phyloP scores from a whole-genome alignment of 2,888 invertebrate species.

The Diogma glabrata region DNA sequence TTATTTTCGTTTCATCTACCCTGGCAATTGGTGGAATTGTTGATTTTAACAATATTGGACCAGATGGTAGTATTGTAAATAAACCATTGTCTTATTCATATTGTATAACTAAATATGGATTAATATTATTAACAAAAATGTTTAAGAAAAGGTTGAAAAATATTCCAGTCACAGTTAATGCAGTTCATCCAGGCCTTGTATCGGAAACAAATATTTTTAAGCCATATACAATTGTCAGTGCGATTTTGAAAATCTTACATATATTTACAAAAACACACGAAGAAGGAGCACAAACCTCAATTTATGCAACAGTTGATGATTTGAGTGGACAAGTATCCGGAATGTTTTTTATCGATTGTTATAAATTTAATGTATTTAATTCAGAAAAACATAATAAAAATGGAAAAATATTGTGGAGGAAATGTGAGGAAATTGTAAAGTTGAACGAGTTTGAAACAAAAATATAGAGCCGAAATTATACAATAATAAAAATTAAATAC shows the following conservation, averaged over 20 bases:
- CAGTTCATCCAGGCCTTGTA: background rate
- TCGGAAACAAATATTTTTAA: slow-evolving; percentile 23
- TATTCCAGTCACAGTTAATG: background rate
- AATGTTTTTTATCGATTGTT: slow-evolving; percentile 2
- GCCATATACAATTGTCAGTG: background rate
- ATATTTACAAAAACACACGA: background rate
- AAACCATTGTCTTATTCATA: background rate
- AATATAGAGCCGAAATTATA: no score
- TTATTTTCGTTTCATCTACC: background rate
- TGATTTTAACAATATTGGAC: background rate
- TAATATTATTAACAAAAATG: background rate
- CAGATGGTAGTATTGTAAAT: background rate
- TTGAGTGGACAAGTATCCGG: background rate
- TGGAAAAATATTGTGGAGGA: slow-evolving; percentile 4
- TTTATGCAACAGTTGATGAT: background rate
- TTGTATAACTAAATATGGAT: background rate
- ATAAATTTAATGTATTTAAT: background rate
- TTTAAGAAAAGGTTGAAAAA: background rate
- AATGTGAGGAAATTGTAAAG: slow-evolving; percentile 4
- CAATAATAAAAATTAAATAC: no score
- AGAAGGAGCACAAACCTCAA: slow-evolving; percentile 1
- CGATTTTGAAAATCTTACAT: background rate
- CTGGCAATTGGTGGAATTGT: background rate
- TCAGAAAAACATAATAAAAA: background rate
- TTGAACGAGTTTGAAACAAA: slow-evolving; percentile 33